These are phyloP conservation scores for Brachycybe producta DNA, from an alignment of 2,888 invertebrate genomes.

Conservation along the genomic window DNA sequence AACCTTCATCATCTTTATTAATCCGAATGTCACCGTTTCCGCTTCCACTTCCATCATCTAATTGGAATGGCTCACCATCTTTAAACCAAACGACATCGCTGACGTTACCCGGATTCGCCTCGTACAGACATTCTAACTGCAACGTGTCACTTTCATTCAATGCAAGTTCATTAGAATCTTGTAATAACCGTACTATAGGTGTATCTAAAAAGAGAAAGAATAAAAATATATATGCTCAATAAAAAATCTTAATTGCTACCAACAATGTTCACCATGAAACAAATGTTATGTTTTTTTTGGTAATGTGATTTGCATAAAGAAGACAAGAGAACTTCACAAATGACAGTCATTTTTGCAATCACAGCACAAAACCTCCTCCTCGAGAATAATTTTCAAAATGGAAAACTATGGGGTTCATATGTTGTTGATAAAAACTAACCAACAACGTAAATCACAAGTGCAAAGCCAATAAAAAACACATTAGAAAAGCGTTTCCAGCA, in stretches of 20 bases:
- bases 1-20: not conserved
- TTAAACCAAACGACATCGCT: conserved; percentile 3
- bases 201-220: conserved; percentile 1
- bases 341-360: too few relatives aligned
- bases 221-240: not conserved
- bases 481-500: too few relatives aligned
- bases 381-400: too few relatives aligned
- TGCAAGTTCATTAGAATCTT: not conserved
- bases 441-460: too few relatives aligned
- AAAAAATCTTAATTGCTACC: not conserved
- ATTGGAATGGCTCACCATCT: not conserved
- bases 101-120: conserved; percentile 11
- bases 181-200: conserved; percentile 5
- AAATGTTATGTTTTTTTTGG: too few relatives aligned
- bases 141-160: conserved; percentile 3
- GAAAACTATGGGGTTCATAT: too few relatives aligned
- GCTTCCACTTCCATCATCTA: not conserved
- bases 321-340: too few relatives aligned
- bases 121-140: conserved; percentile 10
- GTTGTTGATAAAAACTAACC: too few relatives aligned
- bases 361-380: too few relatives aligned
- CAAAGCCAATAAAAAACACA: too few relatives aligned
- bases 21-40: not conserved
- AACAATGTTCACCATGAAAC: conserved; percentile 1
- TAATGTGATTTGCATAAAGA: too few relatives aligned